These are phyloP conservation scores for Dermochelys coriacea DNA, from an alignment of 2,797 vertebrate species.

Conservation along the genomic window DNA sequence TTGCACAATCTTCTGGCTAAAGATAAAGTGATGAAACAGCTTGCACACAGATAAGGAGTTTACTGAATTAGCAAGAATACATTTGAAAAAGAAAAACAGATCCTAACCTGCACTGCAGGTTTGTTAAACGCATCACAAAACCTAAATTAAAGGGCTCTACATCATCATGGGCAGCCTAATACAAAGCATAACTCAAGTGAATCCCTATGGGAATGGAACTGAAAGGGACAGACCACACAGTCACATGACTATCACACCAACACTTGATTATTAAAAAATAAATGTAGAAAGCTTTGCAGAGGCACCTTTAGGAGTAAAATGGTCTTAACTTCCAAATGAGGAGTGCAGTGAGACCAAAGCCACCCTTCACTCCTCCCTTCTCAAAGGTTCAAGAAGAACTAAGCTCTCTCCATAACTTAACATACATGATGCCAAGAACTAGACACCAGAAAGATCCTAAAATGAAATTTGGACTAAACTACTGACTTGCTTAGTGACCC, in stretches of 20 bases:
- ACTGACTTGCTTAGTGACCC: background rate
- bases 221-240: no score
- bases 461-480: rapidly evolving
- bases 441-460: background rate
- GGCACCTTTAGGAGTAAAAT: no score
- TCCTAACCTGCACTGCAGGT: rapidly evolving
- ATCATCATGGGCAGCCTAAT: rapidly evolving
- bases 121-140: background rate
- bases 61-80: rapidly evolving
- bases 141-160: background rate
- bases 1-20: background rate
- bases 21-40: rapidly evolving
- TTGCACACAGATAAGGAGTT: rapidly evolving
- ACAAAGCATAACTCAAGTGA: rapidly evolving
- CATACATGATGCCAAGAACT: rapidly evolving
- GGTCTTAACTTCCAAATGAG: no score
- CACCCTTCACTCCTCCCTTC: rapidly evolving
- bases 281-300: no score
- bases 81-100: rapidly evolving
- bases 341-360: no score
- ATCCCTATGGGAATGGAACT: background rate
- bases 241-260: background rate
- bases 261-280: no score
- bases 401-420: background rate
- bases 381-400: background rate